Base-by-base conservation (phyloP, 2,888 invertebrate genomes). In the Panzeria rudis region DNA sequence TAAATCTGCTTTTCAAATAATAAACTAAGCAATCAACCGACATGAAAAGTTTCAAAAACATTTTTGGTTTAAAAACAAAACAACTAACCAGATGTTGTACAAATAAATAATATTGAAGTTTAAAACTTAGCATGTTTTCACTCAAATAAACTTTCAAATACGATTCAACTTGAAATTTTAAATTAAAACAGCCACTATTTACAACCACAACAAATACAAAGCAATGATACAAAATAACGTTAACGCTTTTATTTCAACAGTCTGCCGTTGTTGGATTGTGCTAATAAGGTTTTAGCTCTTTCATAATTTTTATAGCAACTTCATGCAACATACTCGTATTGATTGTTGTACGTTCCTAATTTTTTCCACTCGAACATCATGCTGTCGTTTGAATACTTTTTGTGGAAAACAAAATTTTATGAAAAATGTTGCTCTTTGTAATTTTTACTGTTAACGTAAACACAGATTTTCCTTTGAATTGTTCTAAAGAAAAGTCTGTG, bases 381-480 rank as follows among this genome's bases (percentile, higher is more conserved):
- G 44, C 79, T 59, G 47, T 41, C 20, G 61, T 61, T 64, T 32
- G 17, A 66, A 29, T 41, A 66, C 3, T 23, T 54, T 78, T 50
- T 59, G 25, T 35, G 15, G 32, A 25, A 76, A 71, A 54, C 52
- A 71, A 62, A 7, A 61, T 41, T 61, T 75, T 41, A 23, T 66
- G 5, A 64, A 50, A 38, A 69, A 62, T 59, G 54, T 32, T 38
- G 23, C 72, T 68, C 72, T 61, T 47, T 50, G 44, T 81, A 64
- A 41, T 73, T 41, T 81, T 50, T 38, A 62, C 59, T 78, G 61
- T 69, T 61, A 61, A 72, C 44, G 44, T 47, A 62, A 69, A 64
- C 62, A 75, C 56, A 75, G 75, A 79, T 41, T 75, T 84, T 69
- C 32, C 69, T 79, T 84, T 75, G 59, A 56, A 61, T 79, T 75